phyloP scores from a whole-genome alignment of 2,888 invertebrate species.

The Brachyopa scutellaris region DNA sequence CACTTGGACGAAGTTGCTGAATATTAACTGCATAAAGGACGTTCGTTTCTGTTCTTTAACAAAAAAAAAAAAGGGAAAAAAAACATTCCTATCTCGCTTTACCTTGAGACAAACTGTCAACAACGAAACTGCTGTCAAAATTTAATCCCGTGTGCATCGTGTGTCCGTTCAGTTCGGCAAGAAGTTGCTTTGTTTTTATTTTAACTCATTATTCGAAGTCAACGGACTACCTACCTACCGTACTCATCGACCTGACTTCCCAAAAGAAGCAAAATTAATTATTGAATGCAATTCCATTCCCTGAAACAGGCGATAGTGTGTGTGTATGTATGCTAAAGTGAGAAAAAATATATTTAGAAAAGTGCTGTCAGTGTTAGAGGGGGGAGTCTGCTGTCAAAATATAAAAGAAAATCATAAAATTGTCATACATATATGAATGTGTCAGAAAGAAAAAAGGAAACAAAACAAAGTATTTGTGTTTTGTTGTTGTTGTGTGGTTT shows the following conservation, averaged over 20 bases:
- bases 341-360: constrained; percentile 28
- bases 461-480: constrained; percentile 37
- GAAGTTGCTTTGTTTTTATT: constrained; percentile 1
- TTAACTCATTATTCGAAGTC: neutral
- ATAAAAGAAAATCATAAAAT: constrained; percentile 49
- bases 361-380: constrained; percentile 39
- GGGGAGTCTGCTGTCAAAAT: constrained; percentile 54
- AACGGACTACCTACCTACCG: neutral
- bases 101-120: constrained; percentile 30
- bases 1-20: constrained; percentile 64
- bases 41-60: constrained; percentile 10
- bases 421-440: constrained; percentile 18
- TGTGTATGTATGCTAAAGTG: constrained; percentile 40
- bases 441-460: constrained; percentile 26
- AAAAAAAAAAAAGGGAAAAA: neutral
- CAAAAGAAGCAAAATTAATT: constrained; percentile 51
- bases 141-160: constrained; percentile 25
- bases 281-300: constrained; percentile 52
- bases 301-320: constrained; percentile 21
- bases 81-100: neutral
- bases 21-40: constrained; percentile 27
- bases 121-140: constrained; percentile 5
- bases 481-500: constrained; percentile 25
- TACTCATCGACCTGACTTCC: neutral
- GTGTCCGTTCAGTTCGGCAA: constrained; percentile 19